Evolutionary conservation across 2,113 vertebrate species (phyloP), one percentile per base, ranked within the genome.

Genomic region (Pogonocichla stellata): DNA sequence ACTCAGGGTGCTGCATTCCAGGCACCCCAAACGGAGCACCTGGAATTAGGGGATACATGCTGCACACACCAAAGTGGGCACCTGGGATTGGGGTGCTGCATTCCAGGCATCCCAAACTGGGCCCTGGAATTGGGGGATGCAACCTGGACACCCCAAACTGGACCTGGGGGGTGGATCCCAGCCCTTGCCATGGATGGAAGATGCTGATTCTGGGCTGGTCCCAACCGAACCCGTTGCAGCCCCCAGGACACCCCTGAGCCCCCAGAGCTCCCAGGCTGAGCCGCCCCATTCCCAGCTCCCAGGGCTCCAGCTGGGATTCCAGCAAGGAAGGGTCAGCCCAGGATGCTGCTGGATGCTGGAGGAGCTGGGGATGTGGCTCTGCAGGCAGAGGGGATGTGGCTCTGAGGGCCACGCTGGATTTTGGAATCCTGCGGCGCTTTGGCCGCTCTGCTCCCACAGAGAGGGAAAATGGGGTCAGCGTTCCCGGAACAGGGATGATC

Each of bases 191-290:
- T 1, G 16, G 12, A 2, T 45, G 47, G 57, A 38, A 31, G 33
- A 7, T 5, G 53, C n/a, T 2, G 34, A 8, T 2, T 29, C 43
- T 1, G 1, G 47, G 69, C 9, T 8, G 3, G 2, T 7, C 45
- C 71, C 0, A 2, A 7, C 2, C 2, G 0, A 8, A 50, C 3
- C 29, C 36, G 0, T 2, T 2, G 31, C 4, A 5, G 29, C 12
- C 16, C 58, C 13, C 0, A 5, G 38, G 36, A 11, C 23, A 6
- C 43, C 51, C 57, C 0, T 14, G 0, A 8, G 42, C 31, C 28
- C 40, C 38, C 6, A 0, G 60, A 8, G 42, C 31, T 24, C 40
- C 38, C 6, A 0, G 60, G 14, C 43, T 22, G 53, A 77, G 51
- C 65, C 4, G 1, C 14, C 36, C 47, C 67, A 12, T 24, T 26